A percentile compares a stretch with the other conserved stretches of the same genome.
phyloP scores from a whole-genome alignment of 1,140 invertebrate genomes.

The Platyscapa corneri region DNA sequence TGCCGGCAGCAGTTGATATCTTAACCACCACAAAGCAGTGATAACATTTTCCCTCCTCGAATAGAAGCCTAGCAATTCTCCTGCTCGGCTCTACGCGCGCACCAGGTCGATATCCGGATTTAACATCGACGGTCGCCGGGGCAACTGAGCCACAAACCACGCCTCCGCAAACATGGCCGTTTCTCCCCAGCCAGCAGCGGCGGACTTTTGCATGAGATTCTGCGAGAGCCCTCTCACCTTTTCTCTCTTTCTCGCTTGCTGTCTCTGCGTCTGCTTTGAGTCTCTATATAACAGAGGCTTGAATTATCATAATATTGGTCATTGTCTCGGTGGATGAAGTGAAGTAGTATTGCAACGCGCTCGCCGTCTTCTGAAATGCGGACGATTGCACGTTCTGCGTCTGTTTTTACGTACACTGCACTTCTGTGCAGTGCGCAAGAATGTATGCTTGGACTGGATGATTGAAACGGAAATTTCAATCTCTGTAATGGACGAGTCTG shows the following conservation, averaged over 20 bases:
- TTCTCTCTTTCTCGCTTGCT: neutral
- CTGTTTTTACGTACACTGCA: neutral
- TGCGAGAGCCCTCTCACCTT: conserved; percentile 1
- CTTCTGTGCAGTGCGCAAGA: neutral
- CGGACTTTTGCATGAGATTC: neutral
- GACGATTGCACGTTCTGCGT: neutral
- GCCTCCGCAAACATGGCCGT: conserved; percentile 70
- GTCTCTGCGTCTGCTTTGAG: neutral
- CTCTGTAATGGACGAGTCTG: neutral
- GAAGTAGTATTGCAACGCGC: neutral
- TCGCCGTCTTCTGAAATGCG: conserved; percentile 5
- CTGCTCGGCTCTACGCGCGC: conserved; percentile 51
- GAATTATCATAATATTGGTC: conserved; percentile 74
- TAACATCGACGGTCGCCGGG: conserved; percentile 68
- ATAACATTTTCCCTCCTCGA: conserved; percentile 75
- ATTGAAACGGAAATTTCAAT: no score
- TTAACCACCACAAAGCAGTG: conserved; percentile 75
- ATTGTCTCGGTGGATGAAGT: conserved; percentile 60
- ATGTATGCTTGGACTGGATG: neutral
- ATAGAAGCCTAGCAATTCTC: conserved; percentile 73
- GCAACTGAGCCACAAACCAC: conserved; percentile 67
- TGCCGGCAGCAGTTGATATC: conserved; percentile 69
- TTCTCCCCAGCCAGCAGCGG: conserved; percentile 7
- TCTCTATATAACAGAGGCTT: conserved; percentile 56
- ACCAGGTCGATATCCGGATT: conserved; percentile 72